Percentiles rank a stretch among this genome's conserved stretches.
Conservation (phyloP, 2,888 invertebrate species). For the Hydraecia micacea region DNA sequence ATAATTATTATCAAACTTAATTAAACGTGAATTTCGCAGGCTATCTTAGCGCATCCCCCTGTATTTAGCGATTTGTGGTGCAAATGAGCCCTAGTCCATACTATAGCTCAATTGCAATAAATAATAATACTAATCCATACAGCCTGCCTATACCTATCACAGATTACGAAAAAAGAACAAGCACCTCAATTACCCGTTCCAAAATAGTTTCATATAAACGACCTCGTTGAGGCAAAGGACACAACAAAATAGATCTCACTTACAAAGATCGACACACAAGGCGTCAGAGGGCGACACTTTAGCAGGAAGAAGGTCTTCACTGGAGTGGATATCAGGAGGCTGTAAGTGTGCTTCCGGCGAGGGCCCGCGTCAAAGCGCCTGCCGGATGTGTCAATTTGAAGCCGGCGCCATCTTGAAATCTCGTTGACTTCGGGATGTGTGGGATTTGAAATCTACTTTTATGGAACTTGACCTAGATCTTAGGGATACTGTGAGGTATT, state of each 20-base stretch:
- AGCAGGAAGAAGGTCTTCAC: constrained; percentile 69
- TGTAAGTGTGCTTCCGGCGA: constrained; percentile 74
- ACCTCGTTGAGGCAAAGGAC: constrained; percentile 38
- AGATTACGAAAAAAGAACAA: constrained; percentile 5
- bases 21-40: neutral
- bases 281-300: constrained; percentile 64
- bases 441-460: constrained; percentile 67
- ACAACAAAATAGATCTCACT: constrained; percentile 59
- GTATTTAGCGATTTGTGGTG: neutral
- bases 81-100: no score
- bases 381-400: constrained; percentile 77
- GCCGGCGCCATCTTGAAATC: constrained; percentile 70
- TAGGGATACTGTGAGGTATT: neutral
- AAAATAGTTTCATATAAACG: constrained; percentile 31
- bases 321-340: constrained; percentile 72
- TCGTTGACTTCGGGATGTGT: constrained; percentile 68
- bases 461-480: constrained; percentile 67
- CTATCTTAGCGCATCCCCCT: neutral
- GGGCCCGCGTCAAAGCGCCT: constrained; percentile 71
- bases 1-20: no score
- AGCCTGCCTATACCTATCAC: neutral
- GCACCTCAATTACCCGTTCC: neutral
- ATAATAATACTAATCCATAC: neutral
- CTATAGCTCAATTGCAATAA: neutral
- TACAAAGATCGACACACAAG: constrained; percentile 58